Conservation (phyloP, 2,888 invertebrate genomes). For the Caenorhabditis sp. region DNA sequence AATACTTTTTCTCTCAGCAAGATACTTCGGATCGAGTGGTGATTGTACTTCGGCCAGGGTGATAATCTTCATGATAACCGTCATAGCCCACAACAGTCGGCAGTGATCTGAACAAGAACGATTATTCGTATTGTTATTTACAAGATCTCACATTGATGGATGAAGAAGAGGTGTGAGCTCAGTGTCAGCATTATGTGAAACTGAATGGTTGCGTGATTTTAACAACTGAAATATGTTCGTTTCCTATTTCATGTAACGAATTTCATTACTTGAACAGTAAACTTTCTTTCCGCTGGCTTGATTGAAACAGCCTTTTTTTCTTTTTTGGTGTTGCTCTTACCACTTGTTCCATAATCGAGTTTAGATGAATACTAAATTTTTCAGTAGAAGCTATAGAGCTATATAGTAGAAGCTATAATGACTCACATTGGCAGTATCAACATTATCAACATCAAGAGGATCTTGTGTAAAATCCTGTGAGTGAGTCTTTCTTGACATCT, state of each 20-base stretch:
- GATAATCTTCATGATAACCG: conserved; percentile 47
- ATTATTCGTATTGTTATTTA: not conserved
- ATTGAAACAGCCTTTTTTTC: conserved; percentile 28
- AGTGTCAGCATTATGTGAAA: conserved; percentile 9
- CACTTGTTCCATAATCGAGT: not conserved
- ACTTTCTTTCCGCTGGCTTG: not conserved
- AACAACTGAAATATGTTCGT: conserved; percentile 28
- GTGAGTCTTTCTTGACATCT: no score
- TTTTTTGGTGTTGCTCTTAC: not conserved
- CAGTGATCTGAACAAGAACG: no score
- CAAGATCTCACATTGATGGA: conserved; percentile 33
- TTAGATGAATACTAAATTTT: not conserved
- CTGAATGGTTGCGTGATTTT: conserved; percentile 20
- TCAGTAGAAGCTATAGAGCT: no score
- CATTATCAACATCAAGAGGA: no score
- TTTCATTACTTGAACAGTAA: no score
- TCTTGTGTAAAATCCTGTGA: no score
- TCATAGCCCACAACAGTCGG: conserved; percentile 60
- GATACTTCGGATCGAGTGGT: conserved; percentile 59
- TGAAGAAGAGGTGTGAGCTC: conserved; percentile 51
- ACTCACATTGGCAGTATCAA: no score
- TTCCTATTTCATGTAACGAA: no score
- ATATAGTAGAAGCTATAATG: no score
- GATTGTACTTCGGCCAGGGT: conserved; percentile 10
- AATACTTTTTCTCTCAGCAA: no score